These are phyloP conservation scores for Micrasema longulum DNA, from an alignment of 1,140 invertebrate species.

Conservation along the genomic window DNA sequence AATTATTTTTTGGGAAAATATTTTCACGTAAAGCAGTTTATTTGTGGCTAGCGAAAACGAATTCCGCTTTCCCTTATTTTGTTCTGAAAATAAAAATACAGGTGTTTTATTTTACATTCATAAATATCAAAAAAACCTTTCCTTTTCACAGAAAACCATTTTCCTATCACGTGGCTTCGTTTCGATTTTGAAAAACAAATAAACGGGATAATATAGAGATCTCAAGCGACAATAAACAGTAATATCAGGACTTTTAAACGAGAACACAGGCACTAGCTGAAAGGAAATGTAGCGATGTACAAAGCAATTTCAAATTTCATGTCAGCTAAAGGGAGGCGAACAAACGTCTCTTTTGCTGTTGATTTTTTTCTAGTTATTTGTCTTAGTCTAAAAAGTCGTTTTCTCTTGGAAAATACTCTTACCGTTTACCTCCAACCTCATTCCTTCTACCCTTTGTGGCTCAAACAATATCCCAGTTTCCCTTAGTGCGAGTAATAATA, in stretches of 20 bases:
- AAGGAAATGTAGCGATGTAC: constrained; percentile 26
- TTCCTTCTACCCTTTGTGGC: not conserved
- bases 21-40: too few relatives aligned
- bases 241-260: not conserved
- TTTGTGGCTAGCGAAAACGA: too few relatives aligned
- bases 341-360: constrained; percentile 19
- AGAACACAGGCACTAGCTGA: not conserved
- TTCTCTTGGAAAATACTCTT: constrained; percentile 25
- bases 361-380: constrained; percentile 31
- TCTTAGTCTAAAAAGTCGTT: constrained; percentile 19
- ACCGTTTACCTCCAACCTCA: not conserved
- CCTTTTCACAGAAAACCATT: not conserved
- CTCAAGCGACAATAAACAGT: constrained; percentile 22
- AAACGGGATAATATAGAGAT: not conserved
- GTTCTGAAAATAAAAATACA: too few relatives aligned
- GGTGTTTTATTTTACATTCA: not conserved
- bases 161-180: not conserved
- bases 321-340: constrained; percentile 18
- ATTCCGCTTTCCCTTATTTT: too few relatives aligned
- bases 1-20: too few relatives aligned
- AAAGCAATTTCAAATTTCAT: constrained; percentile 37
- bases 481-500: constrained; percentile 3
- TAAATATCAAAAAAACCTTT: not conserved
- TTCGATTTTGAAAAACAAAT: constrained; percentile 14
- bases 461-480: constrained; percentile 21